Conservation (phyloP, 2,113 vertebrate genomes). For the Hyla sarda region DNA sequence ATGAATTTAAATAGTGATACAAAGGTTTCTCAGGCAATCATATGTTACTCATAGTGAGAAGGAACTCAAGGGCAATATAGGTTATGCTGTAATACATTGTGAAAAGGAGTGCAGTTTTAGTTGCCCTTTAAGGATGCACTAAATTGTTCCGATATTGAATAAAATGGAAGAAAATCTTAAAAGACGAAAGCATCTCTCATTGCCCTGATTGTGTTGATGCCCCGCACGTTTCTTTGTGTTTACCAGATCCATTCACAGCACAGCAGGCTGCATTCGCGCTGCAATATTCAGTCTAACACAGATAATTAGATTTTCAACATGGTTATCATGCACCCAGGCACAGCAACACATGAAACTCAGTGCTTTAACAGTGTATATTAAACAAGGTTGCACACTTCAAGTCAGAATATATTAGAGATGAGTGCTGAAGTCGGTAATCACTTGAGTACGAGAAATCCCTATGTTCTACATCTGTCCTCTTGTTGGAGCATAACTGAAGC, state of each 20-base stretch:
- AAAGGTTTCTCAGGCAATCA: neutral
- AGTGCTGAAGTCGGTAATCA: slow-evolving; percentile 69
- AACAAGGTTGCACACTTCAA: slow-evolving; percentile 84
- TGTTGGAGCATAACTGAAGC: slow-evolving; percentile 62
- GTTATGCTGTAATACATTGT: neutral
- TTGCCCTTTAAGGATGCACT: neutral
- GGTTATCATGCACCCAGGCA: slow-evolving; percentile 81
- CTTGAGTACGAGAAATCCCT: slow-evolving; percentile 63
- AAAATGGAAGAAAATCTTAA: neutral
- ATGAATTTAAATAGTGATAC: neutral
- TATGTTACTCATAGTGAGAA: neutral
- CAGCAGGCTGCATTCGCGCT: slow-evolving; percentile 86
- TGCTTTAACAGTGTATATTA: slow-evolving; percentile 86
- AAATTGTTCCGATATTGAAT: slow-evolving; percentile 14
- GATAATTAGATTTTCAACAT: slow-evolving; percentile 87
- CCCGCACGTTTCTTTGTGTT: slow-evolving; percentile 76
- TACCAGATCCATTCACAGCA: slow-evolving; percentile 85
- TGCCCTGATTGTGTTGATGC: slow-evolving; percentile 59
- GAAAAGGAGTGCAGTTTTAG: neutral
- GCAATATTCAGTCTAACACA: slow-evolving; percentile 76
- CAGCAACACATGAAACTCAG: slow-evolving; percentile 79
- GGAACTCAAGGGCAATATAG: neutral
- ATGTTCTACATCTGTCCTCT: slow-evolving; percentile 57
- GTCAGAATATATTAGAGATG: slow-evolving; percentile 75
- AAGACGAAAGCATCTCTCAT: neutral